Base-by-base conservation (phyloP, 2,888 invertebrate species). In the Epistrophe grossulariae region DNA sequence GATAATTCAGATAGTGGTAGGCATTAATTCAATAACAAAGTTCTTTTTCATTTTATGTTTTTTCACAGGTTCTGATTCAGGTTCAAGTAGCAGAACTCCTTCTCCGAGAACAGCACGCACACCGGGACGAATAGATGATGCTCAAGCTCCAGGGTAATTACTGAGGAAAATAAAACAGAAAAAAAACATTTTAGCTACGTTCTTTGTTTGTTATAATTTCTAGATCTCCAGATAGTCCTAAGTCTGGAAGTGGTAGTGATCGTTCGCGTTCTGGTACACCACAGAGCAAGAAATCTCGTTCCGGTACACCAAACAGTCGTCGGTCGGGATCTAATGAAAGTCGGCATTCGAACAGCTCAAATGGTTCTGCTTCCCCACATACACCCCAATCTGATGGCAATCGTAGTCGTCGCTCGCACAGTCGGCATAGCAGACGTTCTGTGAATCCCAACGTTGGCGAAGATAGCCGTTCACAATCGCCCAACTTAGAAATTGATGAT, bases 391-490 rank as follows among this genome's bases (percentile, higher is more conserved):
- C 88, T 10, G 70, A 40, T 52, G 80, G 84, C 2, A 70, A 59
- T 35, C 84, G 74, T 38, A 82, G 87, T 24, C 79, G 60, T 0
- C 85, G 84, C 10, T 88, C 88, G 4, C 66, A 31, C 8, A 88
- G 84, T 62, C 82, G 78, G 1, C 84, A 77, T 2, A 88, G 88
- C 17, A 35, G 68, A 38, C 80, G 57, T 2, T 77, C 83, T 9
- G 72, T 48, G 2, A 76, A 79, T 72, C 52, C 24, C 2, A 71
- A 71, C 24, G 50, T 59, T 91, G 93, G 73, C 77, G 93, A 77
- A 90, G 93, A 94, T 0, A 94, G 93, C 24, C 94, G 94, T 9
- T 93, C 92, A 0, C 94, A 94, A 35, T 94, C 94, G 17, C 94
- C 94, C 0, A 93, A 93, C 89, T 91, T 94, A 52, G 93, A 94